Conservation (phyloP, 2,113 vertebrate genomes). For the Epinephelus fuscoguttatus region DNA sequence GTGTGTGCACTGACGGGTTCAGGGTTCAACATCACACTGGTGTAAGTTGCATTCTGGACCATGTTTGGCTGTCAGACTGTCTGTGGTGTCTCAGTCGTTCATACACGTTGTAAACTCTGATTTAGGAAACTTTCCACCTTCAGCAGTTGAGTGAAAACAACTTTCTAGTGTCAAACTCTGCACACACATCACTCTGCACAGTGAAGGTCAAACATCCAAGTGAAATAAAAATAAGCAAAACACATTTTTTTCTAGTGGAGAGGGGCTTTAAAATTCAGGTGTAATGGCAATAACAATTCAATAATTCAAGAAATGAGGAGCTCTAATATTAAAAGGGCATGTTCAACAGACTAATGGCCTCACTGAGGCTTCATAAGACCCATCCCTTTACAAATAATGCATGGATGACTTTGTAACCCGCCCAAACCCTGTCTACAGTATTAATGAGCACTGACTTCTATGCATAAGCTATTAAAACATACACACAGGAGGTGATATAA, state of each 20-base stretch:
- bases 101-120: background rate
- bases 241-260: background rate
- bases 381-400: constrained; percentile 34
- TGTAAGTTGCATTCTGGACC: background rate
- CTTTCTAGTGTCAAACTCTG: background rate
- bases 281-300: constrained; percentile 1
- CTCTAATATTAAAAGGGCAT: constrained; percentile 37
- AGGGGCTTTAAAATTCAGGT: constrained; percentile 14
- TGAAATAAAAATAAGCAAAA: background rate
- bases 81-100: background rate
- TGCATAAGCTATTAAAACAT: background rate
- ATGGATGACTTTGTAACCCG: background rate
- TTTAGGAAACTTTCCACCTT: constrained; percentile 2
- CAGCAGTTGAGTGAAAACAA: background rate
- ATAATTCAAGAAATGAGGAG: constrained; percentile 16
- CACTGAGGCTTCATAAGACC: background rate
- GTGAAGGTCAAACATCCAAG: constrained; percentile 27
- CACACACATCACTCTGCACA: background rate
- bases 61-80: background rate
- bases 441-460: constrained; percentile 13
- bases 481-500: background rate
- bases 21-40: background rate
- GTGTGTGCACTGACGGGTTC: background rate
- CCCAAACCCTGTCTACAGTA: constrained; percentile 2
- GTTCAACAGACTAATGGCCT: background rate